Percentiles rank a stretch among this genome's conserved stretches.
phyloP scores from a whole-genome alignment of 2,113 vertebrate species.

The Triplophysa rosa region DNA sequence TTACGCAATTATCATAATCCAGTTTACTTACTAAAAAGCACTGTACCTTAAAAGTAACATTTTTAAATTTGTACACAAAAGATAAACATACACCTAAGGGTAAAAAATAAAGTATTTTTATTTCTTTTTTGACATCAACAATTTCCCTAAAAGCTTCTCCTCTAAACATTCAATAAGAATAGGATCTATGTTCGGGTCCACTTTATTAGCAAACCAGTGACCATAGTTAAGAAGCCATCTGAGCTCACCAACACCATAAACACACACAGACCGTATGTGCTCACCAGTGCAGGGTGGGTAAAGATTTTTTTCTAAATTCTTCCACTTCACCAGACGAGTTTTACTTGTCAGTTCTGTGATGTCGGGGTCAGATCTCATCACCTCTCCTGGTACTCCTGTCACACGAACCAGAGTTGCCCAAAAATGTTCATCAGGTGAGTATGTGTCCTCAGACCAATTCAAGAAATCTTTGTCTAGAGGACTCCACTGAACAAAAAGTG shows the following conservation, averaged over 20 bases:
- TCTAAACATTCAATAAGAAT: constrained; percentile 86
- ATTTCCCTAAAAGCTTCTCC: constrained; percentile 73
- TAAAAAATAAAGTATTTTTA: no score
- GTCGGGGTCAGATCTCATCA: constrained; percentile 75
- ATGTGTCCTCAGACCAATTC: constrained; percentile 88
- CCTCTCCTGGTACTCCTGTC: constrained; percentile 81
- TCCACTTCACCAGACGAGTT: constrained; percentile 91
- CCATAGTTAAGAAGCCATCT: constrained; percentile 86
- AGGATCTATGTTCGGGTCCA: constrained; percentile 89
- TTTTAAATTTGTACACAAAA: no score
- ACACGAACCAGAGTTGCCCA: constrained; percentile 88
- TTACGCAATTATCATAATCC: no score
- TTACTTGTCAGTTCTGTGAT: constrained; percentile 88
- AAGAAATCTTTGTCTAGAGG: constrained; percentile 80
- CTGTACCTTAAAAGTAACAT: no score
- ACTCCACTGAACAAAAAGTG: constrained; percentile 70
- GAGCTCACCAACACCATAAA: constrained; percentile 84
- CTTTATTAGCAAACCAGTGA: constrained; percentile 94
- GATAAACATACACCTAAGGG: no score
- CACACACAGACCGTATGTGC: constrained; percentile 84
- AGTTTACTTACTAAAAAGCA: no score
- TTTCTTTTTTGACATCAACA: neutral
- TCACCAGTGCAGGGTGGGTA: constrained; percentile 85
- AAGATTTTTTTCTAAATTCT: constrained; percentile 77
- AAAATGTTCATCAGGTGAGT: constrained; percentile 92